phyloP scores from a whole-genome alignment of 2,888 invertebrate genomes.

The Oligia latruncula region DNA sequence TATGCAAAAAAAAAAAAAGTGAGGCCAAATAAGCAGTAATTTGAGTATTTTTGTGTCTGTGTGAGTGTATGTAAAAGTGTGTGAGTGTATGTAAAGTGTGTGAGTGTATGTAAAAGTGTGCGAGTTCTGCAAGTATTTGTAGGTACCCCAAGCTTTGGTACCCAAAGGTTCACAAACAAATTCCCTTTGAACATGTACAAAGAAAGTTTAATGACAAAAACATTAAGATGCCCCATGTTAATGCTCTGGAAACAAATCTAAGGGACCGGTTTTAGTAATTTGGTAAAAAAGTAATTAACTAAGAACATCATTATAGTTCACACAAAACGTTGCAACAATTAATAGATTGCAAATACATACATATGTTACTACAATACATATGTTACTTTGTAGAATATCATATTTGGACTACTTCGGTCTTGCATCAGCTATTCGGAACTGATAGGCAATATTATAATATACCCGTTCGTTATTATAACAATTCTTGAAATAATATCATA shows the following conservation, averaged over 20 bases:
- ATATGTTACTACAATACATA: no score
- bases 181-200: conserved; percentile 2
- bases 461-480: no score
- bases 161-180: conserved; percentile 22
- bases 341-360: conserved; percentile 40
- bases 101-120: conserved; percentile 16
- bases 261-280: conserved; percentile 36
- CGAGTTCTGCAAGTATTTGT: conserved; percentile 6
- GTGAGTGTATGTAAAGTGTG: conserved; percentile 5
- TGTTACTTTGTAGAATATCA: conserved; percentile 11
- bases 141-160: conserved; percentile 22
- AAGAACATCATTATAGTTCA: conserved; percentile 25
- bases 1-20: conserved; percentile 41
- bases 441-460: conserved; percentile 11
- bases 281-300: conserved; percentile 17
- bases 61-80: conserved; percentile 18
- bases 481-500: no score
- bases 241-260: conserved; percentile 7
- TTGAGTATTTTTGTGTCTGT: conserved; percentile 13
- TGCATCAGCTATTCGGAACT: conserved; percentile 6
- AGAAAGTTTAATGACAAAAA: background rate
- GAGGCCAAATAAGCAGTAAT: conserved; percentile 44
- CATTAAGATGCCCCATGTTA: conserved; percentile 11
- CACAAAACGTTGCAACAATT: conserved; percentile 42
- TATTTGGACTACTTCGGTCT: conserved; percentile 5